Evolutionary conservation across 1,140 invertebrate genomes (phyloP).

Genomic region (Drosophila kurseongensis): DNA sequence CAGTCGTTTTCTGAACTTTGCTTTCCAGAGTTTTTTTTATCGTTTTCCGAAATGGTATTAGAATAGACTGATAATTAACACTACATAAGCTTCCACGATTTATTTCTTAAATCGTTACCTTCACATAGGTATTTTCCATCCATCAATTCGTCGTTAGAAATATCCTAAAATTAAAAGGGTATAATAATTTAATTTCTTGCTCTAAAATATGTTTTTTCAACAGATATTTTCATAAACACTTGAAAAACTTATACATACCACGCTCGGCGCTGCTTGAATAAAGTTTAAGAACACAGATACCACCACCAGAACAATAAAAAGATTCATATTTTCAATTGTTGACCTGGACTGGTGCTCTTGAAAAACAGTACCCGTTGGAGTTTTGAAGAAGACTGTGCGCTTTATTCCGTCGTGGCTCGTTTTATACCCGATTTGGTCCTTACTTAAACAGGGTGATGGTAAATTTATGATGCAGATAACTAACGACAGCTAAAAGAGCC

Average conservation of each 20-base stretch:
- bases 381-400: constrained; percentile 38
- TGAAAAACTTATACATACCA: constrained; percentile 15
- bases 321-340: constrained; percentile 39
- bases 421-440: constrained; percentile 48
- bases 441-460: constrained; percentile 54
- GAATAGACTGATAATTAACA: too few relatives aligned
- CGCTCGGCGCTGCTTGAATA: constrained; percentile 33
- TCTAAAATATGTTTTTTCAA: too few relatives aligned
- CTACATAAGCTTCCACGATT: background rate
- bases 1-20: background rate
- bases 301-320: constrained; percentile 33
- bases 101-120: constrained; percentile 24
- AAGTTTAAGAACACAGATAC: constrained; percentile 31
- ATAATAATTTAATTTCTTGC: background rate
- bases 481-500: constrained; percentile 21
- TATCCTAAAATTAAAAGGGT: constrained; percentile 22
- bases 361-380: constrained; percentile 25
- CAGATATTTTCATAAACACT: background rate
- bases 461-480: constrained; percentile 20
- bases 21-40: background rate
- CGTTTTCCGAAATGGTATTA: too few relatives aligned
- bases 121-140: constrained; percentile 54
- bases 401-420: constrained; percentile 17
- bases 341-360: constrained; percentile 15
- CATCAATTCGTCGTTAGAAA: constrained; percentile 46